phyloP scores from a whole-genome alignment of 2,113 vertebrate species.

The Gambusia affinis region DNA sequence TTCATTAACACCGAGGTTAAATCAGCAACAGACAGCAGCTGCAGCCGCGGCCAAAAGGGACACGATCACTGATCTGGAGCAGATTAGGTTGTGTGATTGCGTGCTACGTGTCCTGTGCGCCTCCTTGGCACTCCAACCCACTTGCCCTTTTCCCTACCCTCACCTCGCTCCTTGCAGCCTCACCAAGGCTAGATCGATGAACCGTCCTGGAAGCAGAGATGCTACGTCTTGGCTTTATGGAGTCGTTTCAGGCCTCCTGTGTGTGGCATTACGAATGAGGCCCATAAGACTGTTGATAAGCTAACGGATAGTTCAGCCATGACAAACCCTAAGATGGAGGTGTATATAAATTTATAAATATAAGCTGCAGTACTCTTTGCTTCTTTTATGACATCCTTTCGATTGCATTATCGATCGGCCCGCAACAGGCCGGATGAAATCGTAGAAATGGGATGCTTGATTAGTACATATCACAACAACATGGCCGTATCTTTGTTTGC shows the following conservation, averaged over 20 bases:
- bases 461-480: conserved; percentile 37
- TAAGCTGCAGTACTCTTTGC: conserved; percentile 31
- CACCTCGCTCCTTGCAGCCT: conserved; percentile 25
- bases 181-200: conserved; percentile 68
- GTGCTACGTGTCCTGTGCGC: background rate
- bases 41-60: conserved; percentile 51
- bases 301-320: conserved; percentile 49
- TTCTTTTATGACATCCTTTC: conserved; percentile 67
- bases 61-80: conserved; percentile 64
- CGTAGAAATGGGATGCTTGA: conserved; percentile 50
- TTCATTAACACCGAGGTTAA: conserved; percentile 67
- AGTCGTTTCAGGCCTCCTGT: conserved; percentile 67
- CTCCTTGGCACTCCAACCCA: conserved; percentile 12
- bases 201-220: conserved; percentile 54
- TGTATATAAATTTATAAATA: background rate
- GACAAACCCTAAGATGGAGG: conserved; percentile 57
- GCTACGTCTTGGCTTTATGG: conserved; percentile 69
- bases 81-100: conserved; percentile 53
- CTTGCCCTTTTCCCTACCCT: conserved; percentile 38
- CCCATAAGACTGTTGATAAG: conserved; percentile 60
- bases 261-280: conserved; percentile 69
- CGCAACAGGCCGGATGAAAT: conserved; percentile 51
- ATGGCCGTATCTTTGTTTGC: conserved; percentile 19
- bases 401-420: conserved; percentile 71
- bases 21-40: conserved; percentile 65